Percentiles rank a stretch among this genome's conserved stretches.
Evolutionary conservation across 2,113 vertebrate species (phyloP).

Genomic region (Athene noctua): DNA sequence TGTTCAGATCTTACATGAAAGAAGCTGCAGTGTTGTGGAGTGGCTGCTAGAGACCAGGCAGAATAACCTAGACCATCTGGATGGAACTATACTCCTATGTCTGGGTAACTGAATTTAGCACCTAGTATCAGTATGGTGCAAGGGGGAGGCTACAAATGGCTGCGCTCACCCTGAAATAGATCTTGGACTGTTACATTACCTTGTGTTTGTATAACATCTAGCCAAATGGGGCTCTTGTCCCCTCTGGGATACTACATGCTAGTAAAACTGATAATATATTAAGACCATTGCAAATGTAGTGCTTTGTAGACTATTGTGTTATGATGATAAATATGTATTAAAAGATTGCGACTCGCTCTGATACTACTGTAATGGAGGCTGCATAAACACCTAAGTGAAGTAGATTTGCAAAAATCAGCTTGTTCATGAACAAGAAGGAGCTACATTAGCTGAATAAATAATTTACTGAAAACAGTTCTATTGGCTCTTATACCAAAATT

Average conservation of each 20-base stretch:
- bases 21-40: background rate
- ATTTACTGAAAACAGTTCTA: background rate
- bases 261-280: background rate
- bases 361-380: background rate
- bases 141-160: background rate
- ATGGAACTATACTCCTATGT: background rate
- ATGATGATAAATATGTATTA: background rate
- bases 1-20: background rate
- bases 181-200: background rate
- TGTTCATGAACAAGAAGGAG: background rate
- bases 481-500: background rate
- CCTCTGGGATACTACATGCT: background rate
- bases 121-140: fast-evolving
- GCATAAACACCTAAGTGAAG: background rate
- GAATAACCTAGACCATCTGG: background rate
- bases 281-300: background rate
- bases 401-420: background rate
- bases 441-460: background rate
- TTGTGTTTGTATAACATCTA: background rate
- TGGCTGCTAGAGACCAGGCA: background rate
- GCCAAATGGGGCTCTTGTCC: background rate
- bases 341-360: background rate
- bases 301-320: background rate
- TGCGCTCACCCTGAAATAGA: background rate
- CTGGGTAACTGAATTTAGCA: background rate